A percentile compares a stretch with the other conserved stretches of the same genome.
Conservation (phyloP, 2,113 vertebrate genomes). For the Saguinus midas region DNA sequence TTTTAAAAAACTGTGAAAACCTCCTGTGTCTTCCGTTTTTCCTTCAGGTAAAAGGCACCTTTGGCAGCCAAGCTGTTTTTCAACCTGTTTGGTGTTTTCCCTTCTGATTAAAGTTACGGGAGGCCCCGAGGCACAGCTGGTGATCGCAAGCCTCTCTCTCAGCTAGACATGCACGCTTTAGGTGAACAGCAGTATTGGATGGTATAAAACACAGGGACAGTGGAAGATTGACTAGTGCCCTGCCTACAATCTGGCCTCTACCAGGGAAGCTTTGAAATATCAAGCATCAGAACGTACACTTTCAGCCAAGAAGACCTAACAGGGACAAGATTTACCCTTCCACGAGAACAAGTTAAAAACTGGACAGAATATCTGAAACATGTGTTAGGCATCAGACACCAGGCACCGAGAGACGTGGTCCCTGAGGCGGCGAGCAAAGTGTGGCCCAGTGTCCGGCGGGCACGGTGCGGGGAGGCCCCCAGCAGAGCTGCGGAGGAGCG, state of each 20-base stretch:
- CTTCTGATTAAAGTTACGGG: conserved; percentile 51
- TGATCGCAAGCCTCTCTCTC: conserved; percentile 29
- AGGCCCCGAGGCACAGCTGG: conserved; percentile 53
- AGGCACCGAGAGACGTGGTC: not conserved
- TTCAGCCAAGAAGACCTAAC: conserved; percentile 26
- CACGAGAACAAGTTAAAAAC: not conserved
- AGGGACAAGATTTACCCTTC: conserved; percentile 22
- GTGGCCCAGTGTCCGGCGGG: rapidly evolving
- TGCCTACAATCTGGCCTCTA: not conserved
- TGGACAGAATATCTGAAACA: not conserved
- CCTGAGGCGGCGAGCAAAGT: not conserved
- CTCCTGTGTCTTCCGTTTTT: conserved; percentile 27
- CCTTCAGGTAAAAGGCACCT: conserved; percentile 54
- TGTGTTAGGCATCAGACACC: not conserved
- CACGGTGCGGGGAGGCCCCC: rapidly evolving
- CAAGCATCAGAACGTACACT: not conserved
- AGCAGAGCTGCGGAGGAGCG: not conserved
- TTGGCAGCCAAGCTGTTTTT: conserved; percentile 61
- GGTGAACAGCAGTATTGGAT: conserved; percentile 52
- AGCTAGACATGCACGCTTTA: not conserved
- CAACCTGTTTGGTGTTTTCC: conserved; percentile 62
- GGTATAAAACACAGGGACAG: not conserved
- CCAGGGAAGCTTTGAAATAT: not conserved
- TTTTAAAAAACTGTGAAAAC: not conserved
- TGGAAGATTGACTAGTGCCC: not conserved